Evolutionary conservation across 1,140 invertebrate genomes (phyloP), one percentile per base, ranked within the genome.

Genomic region (Rhyzopertha dominica): DNA sequence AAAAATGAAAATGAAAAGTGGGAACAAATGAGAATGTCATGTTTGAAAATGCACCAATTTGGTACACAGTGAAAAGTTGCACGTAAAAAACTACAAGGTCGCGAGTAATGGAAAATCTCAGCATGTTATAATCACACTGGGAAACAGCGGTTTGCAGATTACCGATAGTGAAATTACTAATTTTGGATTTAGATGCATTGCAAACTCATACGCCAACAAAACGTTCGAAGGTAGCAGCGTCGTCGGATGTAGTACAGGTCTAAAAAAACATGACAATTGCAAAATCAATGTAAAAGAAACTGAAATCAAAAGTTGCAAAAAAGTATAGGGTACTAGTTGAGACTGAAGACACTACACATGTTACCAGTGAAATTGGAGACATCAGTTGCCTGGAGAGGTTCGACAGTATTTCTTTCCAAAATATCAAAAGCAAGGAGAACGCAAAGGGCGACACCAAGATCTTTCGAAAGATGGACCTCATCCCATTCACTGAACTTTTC

Each of bases 111-210:
- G 64, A 1, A 54, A 43, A 25, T 68, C 63, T 5, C 59, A 66
- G 35, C 68, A 72, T 36, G 71, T 62, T 24, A 71, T 74, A 25
- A 63, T 69, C 2, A 67, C 71, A 8, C 50, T 68, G 34, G 56
- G 59, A 1, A 56, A 57, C 13, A 58, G 58, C 4, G 47, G 52
- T 19, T 32, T 72, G 1, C 41, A 60, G 8, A 37, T 73, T 1
- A 39, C 60, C 5, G 54, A 62, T 49, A 71, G 69, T 43, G 43
- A 63, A 5, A 57, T 74, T 7, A 54, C 54, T 24, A 58, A 61
- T 17, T 70, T 72, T 59, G 59, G 56, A 2, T 64, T 62, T 18
- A 68, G 51, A 9, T 49, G 64, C 23, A 51, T 62, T 14, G 62
- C 61, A 10, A 66, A 65, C 47, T 53, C 56, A 7, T 51, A 52